Evolutionary conservation across 2,113 vertebrate genomes (phyloP).

Genomic region (Choloepus hoffmanni): DNA sequence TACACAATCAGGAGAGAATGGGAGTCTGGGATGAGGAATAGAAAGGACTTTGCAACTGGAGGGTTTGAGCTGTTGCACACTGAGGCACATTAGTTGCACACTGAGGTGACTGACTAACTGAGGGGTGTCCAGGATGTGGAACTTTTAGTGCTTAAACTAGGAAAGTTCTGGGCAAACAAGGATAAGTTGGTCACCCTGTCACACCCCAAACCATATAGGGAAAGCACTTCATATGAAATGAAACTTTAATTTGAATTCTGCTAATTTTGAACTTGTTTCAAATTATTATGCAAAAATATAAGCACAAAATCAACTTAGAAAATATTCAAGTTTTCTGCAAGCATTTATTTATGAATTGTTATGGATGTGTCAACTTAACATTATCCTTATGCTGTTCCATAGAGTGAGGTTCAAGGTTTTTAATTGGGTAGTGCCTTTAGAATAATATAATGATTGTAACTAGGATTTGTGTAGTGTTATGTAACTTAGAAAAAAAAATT

Average conservation of each 20-base stretch:
- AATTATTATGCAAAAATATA: not conserved
- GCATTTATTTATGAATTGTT: not conserved
- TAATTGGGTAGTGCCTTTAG: not conserved
- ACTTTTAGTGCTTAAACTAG: not conserved
- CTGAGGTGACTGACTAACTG: not conserved
- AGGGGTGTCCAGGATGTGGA: not conserved
- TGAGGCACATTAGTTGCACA: not conserved
- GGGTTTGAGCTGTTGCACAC: not conserved
- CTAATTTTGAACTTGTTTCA: not conserved
- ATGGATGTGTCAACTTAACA: not conserved
- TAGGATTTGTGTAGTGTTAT: not conserved
- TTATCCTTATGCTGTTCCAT: not conserved
- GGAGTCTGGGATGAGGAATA: not conserved
- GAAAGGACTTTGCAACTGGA: not conserved
- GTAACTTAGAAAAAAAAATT: not conserved
- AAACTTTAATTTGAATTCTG: not conserved
- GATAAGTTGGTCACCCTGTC: not conserved
- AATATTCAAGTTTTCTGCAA: not conserved
- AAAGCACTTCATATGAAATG: not conserved
- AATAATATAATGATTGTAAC: not conserved
- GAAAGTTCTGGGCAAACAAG: not conserved
- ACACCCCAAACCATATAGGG: not conserved
- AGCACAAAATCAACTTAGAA: not conserved
- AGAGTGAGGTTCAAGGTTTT: constrained; percentile 12
- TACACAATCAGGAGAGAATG: not conserved